Base-by-base conservation (phyloP, 2,797 vertebrate genomes). In the Dermochelys coriacea region DNA sequence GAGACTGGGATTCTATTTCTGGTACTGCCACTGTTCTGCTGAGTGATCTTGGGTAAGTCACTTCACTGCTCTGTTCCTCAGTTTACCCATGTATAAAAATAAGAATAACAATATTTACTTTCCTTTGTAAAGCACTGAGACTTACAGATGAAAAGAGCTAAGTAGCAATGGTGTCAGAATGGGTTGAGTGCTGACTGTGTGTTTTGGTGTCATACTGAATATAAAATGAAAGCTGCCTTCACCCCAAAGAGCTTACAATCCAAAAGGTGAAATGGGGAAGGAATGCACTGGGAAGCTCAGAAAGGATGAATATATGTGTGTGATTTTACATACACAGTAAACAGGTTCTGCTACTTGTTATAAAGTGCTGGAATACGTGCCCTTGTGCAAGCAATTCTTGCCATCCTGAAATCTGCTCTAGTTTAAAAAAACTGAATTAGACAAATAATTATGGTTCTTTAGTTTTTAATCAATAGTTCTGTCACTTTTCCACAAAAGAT, bases 401-500 rank as follows among this genome's bases (percentile, higher is more conserved):
- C 51, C 47, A 50, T 18, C 49, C 16, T 91, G 83, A 91, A 89
- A 86, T 34, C 71, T 50, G 29, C 61, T 75, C 45, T 89, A 71
- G 16, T 34, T 87, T 54, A 21, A 86, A 23, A 80, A 64, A 93
- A 81, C 82, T 85, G 86, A 85, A 86, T 84, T 71, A 93, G 80
- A 88, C 77, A 94, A 92, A 90, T 68, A 89, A 92, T 82, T 87
- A 78, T 31, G 75, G 75, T 82, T 85, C 57, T 50, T 82, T 81
- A 61, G 80, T n/a, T 64, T 82, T 15, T 93, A 94, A 95, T 77
- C 61, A 77, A 75, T 80, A 57, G 41, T 91, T 91, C 77, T 96
- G 94, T 87, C 84, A 83, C 86, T 96, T 91, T 93, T 82, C 49
- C n/a, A 78, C 68, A 85, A 85, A 87, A 89, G 55, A 87, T 87